These are phyloP conservation scores for Eupsittula cactorum DNA, from an alignment of 2,113 vertebrate species.

Conservation along the genomic window DNA sequence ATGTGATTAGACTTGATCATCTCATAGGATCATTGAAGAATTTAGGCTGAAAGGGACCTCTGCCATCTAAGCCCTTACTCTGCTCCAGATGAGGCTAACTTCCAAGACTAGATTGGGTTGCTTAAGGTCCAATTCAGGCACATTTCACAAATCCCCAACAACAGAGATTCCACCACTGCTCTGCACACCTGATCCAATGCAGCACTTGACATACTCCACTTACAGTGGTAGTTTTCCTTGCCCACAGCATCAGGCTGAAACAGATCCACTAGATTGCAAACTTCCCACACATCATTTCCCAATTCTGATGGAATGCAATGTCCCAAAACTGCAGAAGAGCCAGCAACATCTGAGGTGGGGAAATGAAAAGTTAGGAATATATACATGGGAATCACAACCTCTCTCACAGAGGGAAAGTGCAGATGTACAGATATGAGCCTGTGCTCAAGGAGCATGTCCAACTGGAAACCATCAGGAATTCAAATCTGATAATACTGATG, in stretches of 20 bases:
- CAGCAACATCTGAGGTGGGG: not conserved
- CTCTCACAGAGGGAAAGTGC: not conserved
- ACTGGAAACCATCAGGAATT: not conserved
- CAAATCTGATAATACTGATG: not conserved
- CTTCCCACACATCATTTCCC: not conserved
- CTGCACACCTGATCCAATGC: fast-evolving
- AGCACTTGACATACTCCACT: not conserved
- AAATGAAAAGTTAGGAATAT: not conserved
- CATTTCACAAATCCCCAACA: not conserved
- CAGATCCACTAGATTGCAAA: not conserved
- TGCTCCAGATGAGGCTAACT: not conserved
- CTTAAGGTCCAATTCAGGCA: not conserved
- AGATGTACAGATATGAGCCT: not conserved
- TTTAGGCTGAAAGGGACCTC: not conserved
- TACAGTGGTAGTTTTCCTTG: not conserved
- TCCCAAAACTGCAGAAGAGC: not conserved
- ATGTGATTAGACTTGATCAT: not conserved
- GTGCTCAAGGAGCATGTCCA: not conserved
- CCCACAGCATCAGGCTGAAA: not conserved
- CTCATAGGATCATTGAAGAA: not conserved
- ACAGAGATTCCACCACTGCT: not conserved
- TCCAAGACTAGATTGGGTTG: not conserved
- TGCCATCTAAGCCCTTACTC: not conserved
- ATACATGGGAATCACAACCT: not conserved
- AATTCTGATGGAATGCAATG: not conserved